phyloP scores from a whole-genome alignment of 2,797 vertebrate species.

The Masticophis lateralis region DNA sequence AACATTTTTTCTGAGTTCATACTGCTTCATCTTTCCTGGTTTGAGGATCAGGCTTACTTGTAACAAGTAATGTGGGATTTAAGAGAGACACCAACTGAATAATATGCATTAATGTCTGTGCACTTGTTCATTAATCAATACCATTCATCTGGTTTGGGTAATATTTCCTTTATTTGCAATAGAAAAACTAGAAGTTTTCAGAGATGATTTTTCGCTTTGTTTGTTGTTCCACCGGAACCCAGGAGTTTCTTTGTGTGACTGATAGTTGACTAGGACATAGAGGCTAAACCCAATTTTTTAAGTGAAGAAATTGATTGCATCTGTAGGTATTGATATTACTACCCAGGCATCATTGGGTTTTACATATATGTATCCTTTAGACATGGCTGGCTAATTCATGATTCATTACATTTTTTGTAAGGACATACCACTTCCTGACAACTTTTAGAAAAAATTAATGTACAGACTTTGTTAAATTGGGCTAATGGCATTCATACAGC shows the following conservation, averaged over 20 bases:
- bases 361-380: neutral
- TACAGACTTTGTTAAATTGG: constrained; percentile 13
- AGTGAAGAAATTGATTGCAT: neutral
- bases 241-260: neutral
- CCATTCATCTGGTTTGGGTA: neutral
- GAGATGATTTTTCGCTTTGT: too few relatives aligned
- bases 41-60: neutral
- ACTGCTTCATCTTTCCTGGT: neutral
- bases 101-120: neutral
- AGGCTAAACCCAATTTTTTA: neutral
- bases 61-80: neutral
- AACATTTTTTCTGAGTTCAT: neutral
- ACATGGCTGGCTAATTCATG: neutral
- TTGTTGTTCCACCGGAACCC: accelerated
- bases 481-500: constrained; percentile 23
- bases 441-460: neutral
- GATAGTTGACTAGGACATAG: neutral
- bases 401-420: neutral
- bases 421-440: neutral
- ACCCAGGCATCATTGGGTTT: neutral
- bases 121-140: neutral
- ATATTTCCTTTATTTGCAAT: neutral
- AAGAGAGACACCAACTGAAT: accelerated
- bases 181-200: neutral
- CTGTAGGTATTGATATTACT: neutral